Evolutionary conservation across 1,140 invertebrate genomes (phyloP), one percentile per base, ranked within the genome.

Genomic region (Sycophaga agraensis): DNA sequence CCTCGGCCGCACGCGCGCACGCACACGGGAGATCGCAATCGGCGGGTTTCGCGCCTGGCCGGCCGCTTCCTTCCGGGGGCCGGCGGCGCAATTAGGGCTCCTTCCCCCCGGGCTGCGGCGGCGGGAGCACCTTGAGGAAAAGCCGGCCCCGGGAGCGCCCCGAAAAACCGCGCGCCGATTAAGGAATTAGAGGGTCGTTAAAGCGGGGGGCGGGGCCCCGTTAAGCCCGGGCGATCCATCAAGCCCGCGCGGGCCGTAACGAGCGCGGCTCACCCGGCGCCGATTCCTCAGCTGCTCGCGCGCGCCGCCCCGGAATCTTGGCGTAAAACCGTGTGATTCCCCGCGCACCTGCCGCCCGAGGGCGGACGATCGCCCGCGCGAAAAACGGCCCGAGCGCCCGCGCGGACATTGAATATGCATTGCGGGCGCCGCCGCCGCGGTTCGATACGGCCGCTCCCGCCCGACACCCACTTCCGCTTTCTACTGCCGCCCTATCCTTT

Each of bases 121-220:
- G n/a, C n/a, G n/a, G n/a, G n/a, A n/a, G n/a, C n/a, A n/a, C n/a
- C n/a, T n/a, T n/a, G n/a, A n/a, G n/a, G n/a, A n/a, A n/a, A 22
- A 11, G 34, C n/a, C n/a, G n/a, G 2, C 34, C 37, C n/a, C 3
- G 1, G 16, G 11, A 34, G 17, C 48, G 21, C 9, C 4, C 19
- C 4, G 16, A 12, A 16, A 9, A 4, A 2, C 28, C 2, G 19
- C n/a, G 17, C 39, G 34, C 2, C 40, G 26, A 34, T 45, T 43
- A 31, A 31, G 28, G 53, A 45, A 56, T 56, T 56, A 56, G 53
- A 56, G 28, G 5, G 24, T 45, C 39, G 11, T 45, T 45, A 55
- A 22, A 21, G 16, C 2, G 14, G 37, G 16, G 22, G n/a, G 16
- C 24, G n/a, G 12, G 4, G 8, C 16, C 16, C 16, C 26, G 22